Conservation (phyloP, 2,888 invertebrate species). For the Stenolophus ochropezus region DNA sequence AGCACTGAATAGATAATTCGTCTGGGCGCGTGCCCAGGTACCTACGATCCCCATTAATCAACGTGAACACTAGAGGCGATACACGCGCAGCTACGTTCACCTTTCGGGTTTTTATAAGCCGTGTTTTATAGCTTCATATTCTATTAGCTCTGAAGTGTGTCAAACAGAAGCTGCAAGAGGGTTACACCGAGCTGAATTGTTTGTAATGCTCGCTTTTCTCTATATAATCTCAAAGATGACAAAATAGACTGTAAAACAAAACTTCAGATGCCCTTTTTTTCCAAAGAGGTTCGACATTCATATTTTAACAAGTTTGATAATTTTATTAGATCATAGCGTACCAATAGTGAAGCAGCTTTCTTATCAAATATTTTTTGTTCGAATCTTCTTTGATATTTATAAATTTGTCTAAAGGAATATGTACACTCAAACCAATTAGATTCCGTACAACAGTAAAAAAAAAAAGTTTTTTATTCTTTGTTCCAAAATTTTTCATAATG, state of each 20-base stretch:
- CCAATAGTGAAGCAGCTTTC: no score
- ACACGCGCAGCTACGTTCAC: slow-evolving; percentile 33
- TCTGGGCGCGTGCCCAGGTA: slow-evolving; percentile 49
- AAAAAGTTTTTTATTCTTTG: no score
- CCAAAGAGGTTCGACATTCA: no score
- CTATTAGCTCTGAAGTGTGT: slow-evolving; percentile 11
- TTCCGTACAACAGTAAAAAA: no score
- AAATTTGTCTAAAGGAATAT: no score
- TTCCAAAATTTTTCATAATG: no score
- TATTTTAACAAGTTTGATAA: no score
- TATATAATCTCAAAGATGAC: background rate
- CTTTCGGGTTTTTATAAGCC: slow-evolving; percentile 44
- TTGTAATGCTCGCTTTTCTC: background rate
- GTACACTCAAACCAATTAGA: no score
- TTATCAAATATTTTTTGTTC: no score
- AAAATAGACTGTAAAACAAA: background rate
- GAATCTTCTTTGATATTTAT: no score
- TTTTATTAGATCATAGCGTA: no score
- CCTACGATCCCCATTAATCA: slow-evolving; percentile 47
- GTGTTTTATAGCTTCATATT: slow-evolving; percentile 33
- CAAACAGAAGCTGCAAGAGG: slow-evolving; percentile 1
- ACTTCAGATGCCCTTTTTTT: no score
- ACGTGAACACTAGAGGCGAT: slow-evolving; percentile 50
- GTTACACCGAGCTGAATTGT: background rate
- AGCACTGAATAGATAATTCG: slow-evolving; percentile 57